Evolutionary conservation across 2,113 vertebrate genomes (phyloP).

Genomic region (Rhea pennata): DNA sequence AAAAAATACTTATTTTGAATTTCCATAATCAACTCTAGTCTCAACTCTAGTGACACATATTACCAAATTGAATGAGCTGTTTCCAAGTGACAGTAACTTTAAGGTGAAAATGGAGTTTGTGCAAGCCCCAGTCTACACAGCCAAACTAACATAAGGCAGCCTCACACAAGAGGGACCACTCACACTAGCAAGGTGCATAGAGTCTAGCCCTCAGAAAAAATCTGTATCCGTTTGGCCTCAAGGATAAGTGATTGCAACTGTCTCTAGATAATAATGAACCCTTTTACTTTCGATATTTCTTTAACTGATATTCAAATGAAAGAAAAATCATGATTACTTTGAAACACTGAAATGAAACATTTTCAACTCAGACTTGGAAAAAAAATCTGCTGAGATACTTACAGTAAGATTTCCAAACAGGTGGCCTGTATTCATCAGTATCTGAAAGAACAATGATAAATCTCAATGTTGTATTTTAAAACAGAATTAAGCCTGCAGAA

Average conservation of each 20-base stretch:
- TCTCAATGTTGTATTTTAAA: neutral
- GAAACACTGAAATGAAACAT: neutral
- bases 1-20: neutral
- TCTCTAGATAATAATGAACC: neutral
- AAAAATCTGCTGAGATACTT: slow-evolving; percentile 70
- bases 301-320: neutral
- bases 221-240: neutral
- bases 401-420: slow-evolving; percentile 93
- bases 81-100: neutral
- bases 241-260: neutral
- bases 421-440: slow-evolving; percentile 91
- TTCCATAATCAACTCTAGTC: neutral
- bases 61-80: neutral
- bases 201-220: neutral
- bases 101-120: neutral
- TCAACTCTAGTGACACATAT: neutral
- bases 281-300: neutral
- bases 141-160: neutral
- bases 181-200: accelerated
- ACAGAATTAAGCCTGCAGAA: neutral
- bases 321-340: neutral
- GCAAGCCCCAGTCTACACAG: neutral
- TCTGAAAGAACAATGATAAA: slow-evolving; percentile 77
- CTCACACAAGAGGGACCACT: neutral
- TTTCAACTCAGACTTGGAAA: neutral